These are phyloP conservation scores for Benitochromis conjunctus DNA, from an alignment of 2,113 vertebrate species.

Conservation along the genomic window DNA sequence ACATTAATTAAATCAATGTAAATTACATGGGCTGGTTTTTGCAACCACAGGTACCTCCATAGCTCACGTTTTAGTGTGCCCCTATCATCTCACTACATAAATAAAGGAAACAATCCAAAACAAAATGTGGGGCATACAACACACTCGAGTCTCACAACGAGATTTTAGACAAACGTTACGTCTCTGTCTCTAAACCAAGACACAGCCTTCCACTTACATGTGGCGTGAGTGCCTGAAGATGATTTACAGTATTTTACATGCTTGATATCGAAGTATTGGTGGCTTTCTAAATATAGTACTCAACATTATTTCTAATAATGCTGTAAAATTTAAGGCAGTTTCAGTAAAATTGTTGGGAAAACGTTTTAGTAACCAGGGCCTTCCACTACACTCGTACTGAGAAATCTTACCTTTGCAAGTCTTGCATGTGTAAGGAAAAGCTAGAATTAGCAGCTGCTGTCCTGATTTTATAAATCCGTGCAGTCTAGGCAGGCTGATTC, in stretches of 20 bases:
- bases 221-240: fast-evolving
- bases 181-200: background rate
- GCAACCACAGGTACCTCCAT: background rate
- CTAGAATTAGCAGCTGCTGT: background rate
- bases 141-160: background rate
- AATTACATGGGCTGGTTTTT: background rate
- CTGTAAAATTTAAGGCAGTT: fast-evolving
- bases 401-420: background rate
- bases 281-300: fast-evolving
- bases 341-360: background rate
- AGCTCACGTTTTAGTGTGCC: background rate
- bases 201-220: background rate
- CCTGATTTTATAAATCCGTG: conserved; percentile 2
- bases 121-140: background rate
- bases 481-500: background rate
- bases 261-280: background rate
- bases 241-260: background rate
- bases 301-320: background rate
- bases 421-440: background rate
- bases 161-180: background rate
- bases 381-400: background rate
- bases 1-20: background rate
- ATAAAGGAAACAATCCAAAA: no score
- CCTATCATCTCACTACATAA: background rate
- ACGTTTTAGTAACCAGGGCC: background rate